Evolutionary conservation across 2,888 invertebrate genomes (phyloP), one percentile per base, ranked within the genome.

Genomic region (Dryadula phaetusa): DNA sequence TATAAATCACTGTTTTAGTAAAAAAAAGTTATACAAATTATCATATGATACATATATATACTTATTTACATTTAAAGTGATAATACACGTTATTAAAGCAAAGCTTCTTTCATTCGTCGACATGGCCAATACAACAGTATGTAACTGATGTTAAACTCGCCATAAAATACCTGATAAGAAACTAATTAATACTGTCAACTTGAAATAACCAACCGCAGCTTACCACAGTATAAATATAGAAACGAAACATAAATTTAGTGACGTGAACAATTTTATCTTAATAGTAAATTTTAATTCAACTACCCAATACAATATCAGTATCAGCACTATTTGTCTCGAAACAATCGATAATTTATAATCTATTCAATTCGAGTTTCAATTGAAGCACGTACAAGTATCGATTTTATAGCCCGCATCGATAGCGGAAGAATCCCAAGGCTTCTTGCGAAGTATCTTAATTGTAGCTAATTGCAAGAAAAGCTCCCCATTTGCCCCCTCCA

Each of bases 391-490:
- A 54, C 56, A 16, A 58, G 58, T 52, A 53, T 58, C 69, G 52
- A 67, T 70, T n/a, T n/a, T 62, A 53, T 40, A 46, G 58, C 49
- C 46, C 52, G 66, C 62, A 56, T 64, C 66, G 69, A 63, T 69
- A 64, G 66, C 64, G 44, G 47, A 67, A 70, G 71, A 56, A 53
- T 47, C 58, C 82, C 80, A 79, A 77, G 82, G 82, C 79, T 82
- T 80, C 82, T 84, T 82, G 77, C 81, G 80, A 77, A 86, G 86
- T 82, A 83, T 87, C 89, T 88, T 91, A 90, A 92, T 90, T 90
- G 87, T 77, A 83, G 86, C 85, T 90, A 91, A 91, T 90, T 89
- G 89, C 82, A 82, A 88, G 90, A 85, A 88, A 88, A 89, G 86
- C 87, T 82, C 84, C 52, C 88, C 84, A 88, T 90, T 88, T 90